Conservation (phyloP, 2,113 vertebrate species). For the Heloderma charlesbogerti region DNA sequence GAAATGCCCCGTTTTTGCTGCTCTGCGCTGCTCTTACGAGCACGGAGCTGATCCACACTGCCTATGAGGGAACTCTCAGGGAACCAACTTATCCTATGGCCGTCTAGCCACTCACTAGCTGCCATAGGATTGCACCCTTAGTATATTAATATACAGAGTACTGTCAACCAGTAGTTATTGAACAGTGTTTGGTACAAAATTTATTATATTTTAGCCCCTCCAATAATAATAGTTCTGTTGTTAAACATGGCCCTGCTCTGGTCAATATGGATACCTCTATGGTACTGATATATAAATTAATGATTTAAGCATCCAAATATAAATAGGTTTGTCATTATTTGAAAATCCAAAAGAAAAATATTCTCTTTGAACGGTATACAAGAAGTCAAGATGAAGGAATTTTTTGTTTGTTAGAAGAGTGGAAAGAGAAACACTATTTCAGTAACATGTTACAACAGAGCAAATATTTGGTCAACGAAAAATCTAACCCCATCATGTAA, state of each 20-base stretch:
- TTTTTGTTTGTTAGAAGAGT: background rate
- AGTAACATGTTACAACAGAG: background rate
- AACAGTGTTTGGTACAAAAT: background rate
- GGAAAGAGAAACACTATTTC: background rate
- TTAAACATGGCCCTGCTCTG: background rate
- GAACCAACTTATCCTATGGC: no score
- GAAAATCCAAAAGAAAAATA: conserved; percentile 44
- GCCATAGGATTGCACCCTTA: no score
- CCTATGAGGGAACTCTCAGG: no score
- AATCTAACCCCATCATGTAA: conserved; percentile 31
- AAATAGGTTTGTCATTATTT: conserved; percentile 15
- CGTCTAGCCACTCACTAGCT: no score
- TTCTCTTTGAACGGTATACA: conserved; percentile 33
- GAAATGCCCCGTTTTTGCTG: no score
- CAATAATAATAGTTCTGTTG: no score
- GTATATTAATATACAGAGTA: background rate
- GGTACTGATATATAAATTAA: background rate
- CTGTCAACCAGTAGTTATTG: background rate
- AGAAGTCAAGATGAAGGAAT: conserved; percentile 35
- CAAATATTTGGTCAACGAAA: conserved; percentile 8
- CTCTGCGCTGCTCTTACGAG: no score
- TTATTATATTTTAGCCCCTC: background rate
- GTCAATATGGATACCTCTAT: background rate
- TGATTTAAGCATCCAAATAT: background rate
- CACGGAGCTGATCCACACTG: no score